These are phyloP conservation scores for Baryphthengus martii DNA, from an alignment of 2,113 vertebrate genomes.

Conservation along the genomic window DNA sequence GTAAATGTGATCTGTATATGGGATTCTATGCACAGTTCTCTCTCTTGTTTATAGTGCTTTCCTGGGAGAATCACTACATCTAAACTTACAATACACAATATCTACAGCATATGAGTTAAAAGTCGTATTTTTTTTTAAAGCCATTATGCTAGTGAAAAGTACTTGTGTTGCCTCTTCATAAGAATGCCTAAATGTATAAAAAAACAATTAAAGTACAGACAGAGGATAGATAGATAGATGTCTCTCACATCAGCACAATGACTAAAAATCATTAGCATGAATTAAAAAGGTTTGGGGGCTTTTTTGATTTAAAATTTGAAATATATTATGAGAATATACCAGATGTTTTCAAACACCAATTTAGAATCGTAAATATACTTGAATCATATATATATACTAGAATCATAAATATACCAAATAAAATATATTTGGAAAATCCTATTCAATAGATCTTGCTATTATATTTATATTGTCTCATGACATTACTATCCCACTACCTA, in stretches of 20 bases:
- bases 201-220: not conserved
- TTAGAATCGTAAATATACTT: not conserved
- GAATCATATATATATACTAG: too few relatives aligned
- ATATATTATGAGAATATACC: not conserved
- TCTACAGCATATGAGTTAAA: not conserved
- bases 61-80: not conserved
- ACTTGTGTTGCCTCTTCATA: not conserved
- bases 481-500: not conserved
- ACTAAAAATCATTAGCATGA: not conserved
- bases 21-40: not conserved
- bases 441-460: not conserved
- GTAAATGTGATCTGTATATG: not conserved
- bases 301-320: not conserved
- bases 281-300: not conserved
- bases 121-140: not conserved
- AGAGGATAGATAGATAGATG: not conserved
- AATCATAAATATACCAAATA: not conserved
- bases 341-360: not conserved
- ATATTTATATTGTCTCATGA: not conserved
- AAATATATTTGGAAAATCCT: not conserved
- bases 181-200: too few relatives aligned
- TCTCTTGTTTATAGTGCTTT: not conserved
- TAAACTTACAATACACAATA: not conserved
- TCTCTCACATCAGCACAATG: not conserved
- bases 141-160: not conserved